Conservation (phyloP, 2,113 vertebrate species). For the Channa maculata region DNA sequence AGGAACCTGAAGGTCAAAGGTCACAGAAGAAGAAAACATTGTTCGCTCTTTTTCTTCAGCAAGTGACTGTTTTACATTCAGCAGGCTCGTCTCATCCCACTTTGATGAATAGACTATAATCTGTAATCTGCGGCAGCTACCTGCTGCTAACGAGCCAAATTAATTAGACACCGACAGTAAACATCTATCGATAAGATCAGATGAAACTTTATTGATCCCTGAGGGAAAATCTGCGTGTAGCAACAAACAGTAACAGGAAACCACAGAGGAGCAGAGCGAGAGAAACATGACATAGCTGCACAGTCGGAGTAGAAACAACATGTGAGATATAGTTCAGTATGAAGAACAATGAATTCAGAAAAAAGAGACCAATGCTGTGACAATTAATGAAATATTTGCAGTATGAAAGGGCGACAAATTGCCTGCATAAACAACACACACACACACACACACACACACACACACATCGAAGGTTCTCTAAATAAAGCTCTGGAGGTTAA, state of each 20-base stretch:
- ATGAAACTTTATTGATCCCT: conserved; percentile 64
- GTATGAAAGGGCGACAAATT: conserved; percentile 56
- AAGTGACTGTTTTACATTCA: conserved; percentile 36
- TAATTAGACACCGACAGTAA: conserved; percentile 69
- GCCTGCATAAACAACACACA: conserved; percentile 19
- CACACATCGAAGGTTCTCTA: neutral
- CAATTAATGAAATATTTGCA: conserved; percentile 52
- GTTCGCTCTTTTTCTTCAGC: neutral
- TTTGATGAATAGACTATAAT: conserved; percentile 59
- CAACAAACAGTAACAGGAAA: conserved; percentile 16
- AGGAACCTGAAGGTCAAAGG: conserved; percentile 33
- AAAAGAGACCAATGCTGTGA: conserved; percentile 39
- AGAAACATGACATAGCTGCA: no score
- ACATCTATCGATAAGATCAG: conserved; percentile 73
- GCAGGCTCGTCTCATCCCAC: neutral
- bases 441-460: conserved; percentile 28
- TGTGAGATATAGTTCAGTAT: no score
- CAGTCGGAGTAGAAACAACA: no score
- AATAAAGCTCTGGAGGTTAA: no score
- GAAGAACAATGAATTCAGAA: conserved; percentile 21
- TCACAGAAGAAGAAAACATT: neutral
- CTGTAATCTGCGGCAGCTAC: conserved; percentile 53
- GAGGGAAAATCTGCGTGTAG: conserved; percentile 36
- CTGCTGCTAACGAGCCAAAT: conserved; percentile 69
- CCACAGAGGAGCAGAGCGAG: neutral